These are phyloP conservation scores for Sycophila texana DNA, from an alignment of 2,888 invertebrate species.

Conservation along the genomic window DNA sequence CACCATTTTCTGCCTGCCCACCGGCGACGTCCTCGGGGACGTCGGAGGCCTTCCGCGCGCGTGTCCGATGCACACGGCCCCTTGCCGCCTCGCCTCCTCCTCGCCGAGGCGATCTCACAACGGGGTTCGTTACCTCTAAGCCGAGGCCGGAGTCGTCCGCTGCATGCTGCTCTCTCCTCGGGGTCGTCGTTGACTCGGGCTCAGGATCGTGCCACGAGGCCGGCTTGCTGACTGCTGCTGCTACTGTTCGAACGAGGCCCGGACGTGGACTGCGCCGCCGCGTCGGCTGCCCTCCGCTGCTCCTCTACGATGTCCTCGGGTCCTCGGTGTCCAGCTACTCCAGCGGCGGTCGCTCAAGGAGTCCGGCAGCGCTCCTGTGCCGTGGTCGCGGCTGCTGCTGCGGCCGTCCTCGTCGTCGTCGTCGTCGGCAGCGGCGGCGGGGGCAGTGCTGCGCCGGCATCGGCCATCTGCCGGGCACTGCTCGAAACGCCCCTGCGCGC, in stretches of 20 bases:
- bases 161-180: neutral
- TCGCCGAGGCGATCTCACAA: neutral
- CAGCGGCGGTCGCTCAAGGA: neutral
- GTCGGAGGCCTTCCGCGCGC: neutral
- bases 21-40: neutral
- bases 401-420: constrained; percentile 17
- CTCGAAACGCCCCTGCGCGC: constrained; percentile 70
- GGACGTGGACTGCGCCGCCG: neutral
- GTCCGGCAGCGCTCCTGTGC: neutral
- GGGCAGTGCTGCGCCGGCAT: constrained; percentile 64
- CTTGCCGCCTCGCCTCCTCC: constrained; percentile 27
- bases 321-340: neutral
- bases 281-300: constrained; percentile 21
- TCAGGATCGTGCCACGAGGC: constrained; percentile 67
- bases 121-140: too few species aligned
- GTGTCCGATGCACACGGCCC: constrained; percentile 50
- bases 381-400: constrained; percentile 7
- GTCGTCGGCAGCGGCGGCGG: constrained; percentile 74
- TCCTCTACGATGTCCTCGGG: neutral
- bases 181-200: neutral
- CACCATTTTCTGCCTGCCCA: constrained; percentile 69
- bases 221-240: constrained; percentile 68
- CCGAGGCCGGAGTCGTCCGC: neutral
- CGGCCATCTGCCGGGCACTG: constrained; percentile 72
- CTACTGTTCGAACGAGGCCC: constrained; percentile 7